phyloP scores from a whole-genome alignment of 1,140 invertebrate genomes.

The Chrysoperla carnea region DNA sequence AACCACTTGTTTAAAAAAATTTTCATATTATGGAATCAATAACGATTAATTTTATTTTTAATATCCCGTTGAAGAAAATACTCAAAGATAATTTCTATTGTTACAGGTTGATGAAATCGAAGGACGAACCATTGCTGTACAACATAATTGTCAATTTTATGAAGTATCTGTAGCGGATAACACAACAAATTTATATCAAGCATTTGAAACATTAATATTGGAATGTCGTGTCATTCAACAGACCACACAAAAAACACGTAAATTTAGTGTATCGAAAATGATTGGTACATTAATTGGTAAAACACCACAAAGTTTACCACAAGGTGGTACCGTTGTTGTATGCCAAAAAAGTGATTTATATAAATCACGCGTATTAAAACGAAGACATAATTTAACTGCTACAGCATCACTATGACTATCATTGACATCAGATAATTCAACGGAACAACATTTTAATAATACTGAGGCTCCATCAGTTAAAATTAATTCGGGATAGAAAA shows the following conservation, averaged over 20 bases:
- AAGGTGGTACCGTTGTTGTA: conserved; percentile 33
- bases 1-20: no score
- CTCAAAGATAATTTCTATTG: no score
- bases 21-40: no score
- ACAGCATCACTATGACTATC: conserved; percentile 34
- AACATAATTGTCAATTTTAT: conserved; percentile 48
- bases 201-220: conserved; percentile 44
- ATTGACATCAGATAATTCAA: no score
- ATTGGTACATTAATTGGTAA: conserved; percentile 50
- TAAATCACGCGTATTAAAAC: conserved; percentile 29
- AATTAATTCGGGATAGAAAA: no score
- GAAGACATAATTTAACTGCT: conserved; percentile 32
- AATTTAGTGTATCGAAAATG: conserved; percentile 64
- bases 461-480: no score
- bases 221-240: conserved; percentile 37
- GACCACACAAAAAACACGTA: conserved; percentile 33
- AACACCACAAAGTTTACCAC: conserved; percentile 15
- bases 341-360: conserved; percentile 36
- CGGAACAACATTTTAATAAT: no score
- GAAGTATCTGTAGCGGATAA: conserved; percentile 63
- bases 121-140: conserved; percentile 41
- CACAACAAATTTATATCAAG: conserved; percentile 44
- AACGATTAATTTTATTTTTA: no score
- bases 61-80: no score
- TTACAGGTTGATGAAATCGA: conserved; percentile 48